phyloP scores from a whole-genome alignment of 1,140 invertebrate species.

The Pogonomyrmex barbatus region DNA sequence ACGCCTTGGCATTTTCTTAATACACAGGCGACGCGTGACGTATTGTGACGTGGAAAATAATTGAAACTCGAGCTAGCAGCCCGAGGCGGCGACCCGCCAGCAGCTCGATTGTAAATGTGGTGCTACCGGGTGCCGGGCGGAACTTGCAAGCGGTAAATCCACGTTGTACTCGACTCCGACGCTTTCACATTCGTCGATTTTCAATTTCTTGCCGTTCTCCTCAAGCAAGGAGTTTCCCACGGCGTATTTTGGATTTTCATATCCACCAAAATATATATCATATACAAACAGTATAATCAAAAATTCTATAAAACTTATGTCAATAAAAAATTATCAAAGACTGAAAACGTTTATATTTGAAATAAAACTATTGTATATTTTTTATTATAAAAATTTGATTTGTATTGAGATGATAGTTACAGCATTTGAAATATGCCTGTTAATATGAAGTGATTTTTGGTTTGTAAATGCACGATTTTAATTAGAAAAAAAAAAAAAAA shows the following conservation, averaged over 20 bases:
- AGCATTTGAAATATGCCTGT: background rate
- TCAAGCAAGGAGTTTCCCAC: slow-evolving; percentile 27
- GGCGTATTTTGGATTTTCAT: slow-evolving; percentile 4
- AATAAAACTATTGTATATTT: background rate
- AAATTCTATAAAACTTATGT: background rate
- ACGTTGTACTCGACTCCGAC: background rate
- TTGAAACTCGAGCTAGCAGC: slow-evolving; percentile 71
- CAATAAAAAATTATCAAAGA: background rate
- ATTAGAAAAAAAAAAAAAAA: background rate
- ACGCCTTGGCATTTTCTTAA: slow-evolving; percentile 82
- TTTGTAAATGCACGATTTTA: background rate
- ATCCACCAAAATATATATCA: slow-evolving; percentile 3
- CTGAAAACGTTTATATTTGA: background rate
- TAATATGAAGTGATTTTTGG: background rate
- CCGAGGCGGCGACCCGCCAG: background rate
- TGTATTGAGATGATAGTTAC: background rate
- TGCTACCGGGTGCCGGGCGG: background rate
- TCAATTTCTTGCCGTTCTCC: slow-evolving; percentile 41
- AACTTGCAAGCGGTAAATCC: slow-evolving; percentile 32
- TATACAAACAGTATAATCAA: background rate
- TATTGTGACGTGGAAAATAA: slow-evolving; percentile 74
- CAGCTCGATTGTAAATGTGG: slow-evolving; percentile 37
- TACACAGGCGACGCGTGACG: slow-evolving; percentile 77
- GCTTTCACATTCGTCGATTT: slow-evolving; percentile 35
- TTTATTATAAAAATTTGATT: background rate